phyloP scores from a whole-genome alignment of 1,140 invertebrate genomes.

The Aphis gossypii region DNA sequence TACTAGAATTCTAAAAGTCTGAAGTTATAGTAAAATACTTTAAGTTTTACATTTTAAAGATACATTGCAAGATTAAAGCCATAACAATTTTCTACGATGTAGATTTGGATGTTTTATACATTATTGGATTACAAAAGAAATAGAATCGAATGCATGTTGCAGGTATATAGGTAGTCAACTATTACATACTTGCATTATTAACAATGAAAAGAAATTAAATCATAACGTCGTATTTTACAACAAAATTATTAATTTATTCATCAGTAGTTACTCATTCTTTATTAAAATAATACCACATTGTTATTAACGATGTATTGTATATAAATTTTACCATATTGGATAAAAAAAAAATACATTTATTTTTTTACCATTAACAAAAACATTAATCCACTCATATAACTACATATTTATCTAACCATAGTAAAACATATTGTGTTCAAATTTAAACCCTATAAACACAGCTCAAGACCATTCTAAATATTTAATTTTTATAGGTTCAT shows the following conservation, averaged over 20 bases:
- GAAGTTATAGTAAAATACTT: too few relatives aligned
- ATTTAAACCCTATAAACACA: neutral
- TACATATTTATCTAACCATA: neutral
- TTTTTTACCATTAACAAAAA: neutral
- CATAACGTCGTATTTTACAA: neutral
- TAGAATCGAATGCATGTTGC: neutral
- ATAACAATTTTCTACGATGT: conserved; percentile 1
- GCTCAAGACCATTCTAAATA: neutral
- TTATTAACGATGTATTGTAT: neutral
- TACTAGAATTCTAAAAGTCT: neutral
- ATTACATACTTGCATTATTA: neutral
- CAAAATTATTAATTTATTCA: neutral
- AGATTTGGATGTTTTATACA: neutral
- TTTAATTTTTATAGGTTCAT: neutral
- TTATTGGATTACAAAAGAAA: neutral
- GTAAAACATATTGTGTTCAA: neutral
- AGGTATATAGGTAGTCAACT: neutral
- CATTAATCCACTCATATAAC: neutral
- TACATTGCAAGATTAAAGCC: neutral
- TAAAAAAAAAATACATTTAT: neutral
- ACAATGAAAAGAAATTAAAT: neutral
- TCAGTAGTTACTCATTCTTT: neutral
- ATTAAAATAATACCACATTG: neutral
- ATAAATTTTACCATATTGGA: neutral
- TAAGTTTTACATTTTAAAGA: neutral